Conservation (phyloP, 1,140 invertebrate genomes). For the Leptopilina boulardi region DNA sequence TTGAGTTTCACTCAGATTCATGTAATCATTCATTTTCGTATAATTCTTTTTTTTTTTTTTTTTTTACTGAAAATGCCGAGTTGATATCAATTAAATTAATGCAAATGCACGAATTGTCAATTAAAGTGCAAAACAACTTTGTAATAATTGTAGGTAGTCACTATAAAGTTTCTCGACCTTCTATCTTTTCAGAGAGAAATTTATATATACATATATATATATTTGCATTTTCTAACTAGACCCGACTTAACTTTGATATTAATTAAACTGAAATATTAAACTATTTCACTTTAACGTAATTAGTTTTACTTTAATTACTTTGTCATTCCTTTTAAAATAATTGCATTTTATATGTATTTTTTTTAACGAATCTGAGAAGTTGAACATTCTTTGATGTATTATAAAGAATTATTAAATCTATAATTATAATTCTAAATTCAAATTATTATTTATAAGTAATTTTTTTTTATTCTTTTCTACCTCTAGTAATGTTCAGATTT, state of each 20-base stretch:
- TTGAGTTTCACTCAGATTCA: not conserved
- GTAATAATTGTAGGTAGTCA: constrained; percentile 1
- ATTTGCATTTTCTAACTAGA: constrained; percentile 12
- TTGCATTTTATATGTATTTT: not conserved
- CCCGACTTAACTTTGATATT: constrained; percentile 14
- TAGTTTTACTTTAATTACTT: constrained; percentile 13
- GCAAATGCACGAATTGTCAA: constrained; percentile 17
- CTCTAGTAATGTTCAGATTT: too few relatives aligned
- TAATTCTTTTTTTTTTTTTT: not conserved
- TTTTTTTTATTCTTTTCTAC: too few relatives aligned
- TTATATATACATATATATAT: not conserved
- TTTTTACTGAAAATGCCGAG: not conserved
- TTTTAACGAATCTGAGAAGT: too few relatives aligned
- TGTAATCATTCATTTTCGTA: too few relatives aligned
- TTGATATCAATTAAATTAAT: not conserved
- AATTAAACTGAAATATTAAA: constrained; percentile 18
- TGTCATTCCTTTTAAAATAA: constrained; percentile 10
- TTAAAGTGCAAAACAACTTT: constrained; percentile 14
- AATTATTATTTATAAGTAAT: too few relatives aligned
- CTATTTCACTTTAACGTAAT: constrained; percentile 1
- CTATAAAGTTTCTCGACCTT: not conserved
- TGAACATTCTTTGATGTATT: too few relatives aligned
- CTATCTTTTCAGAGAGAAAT: not conserved
- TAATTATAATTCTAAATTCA: too few relatives aligned
- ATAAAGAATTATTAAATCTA: too few relatives aligned